phyloP scores from a whole-genome alignment of 2,888 invertebrate genomes.

The Anticlea derivata region DNA sequence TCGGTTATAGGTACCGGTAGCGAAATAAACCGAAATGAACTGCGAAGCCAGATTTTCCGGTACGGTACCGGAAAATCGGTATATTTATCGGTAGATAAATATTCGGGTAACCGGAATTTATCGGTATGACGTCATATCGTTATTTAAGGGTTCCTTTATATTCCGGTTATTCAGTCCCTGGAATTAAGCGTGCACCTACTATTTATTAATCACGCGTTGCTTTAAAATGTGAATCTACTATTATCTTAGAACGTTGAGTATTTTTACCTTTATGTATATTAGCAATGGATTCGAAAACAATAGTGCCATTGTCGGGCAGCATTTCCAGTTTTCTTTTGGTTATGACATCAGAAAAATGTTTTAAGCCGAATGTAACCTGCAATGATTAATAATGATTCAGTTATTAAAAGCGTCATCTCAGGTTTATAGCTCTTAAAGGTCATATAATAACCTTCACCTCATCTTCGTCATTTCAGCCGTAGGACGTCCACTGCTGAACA shows the following conservation, averaged over 20 bases:
- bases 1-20: too few relatives aligned
- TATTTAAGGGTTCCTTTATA: too few relatives aligned
- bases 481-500: too few relatives aligned
- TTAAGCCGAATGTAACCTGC: slow-evolving; percentile 84
- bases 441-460: neutral
- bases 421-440: neutral
- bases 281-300: slow-evolving; percentile 96
- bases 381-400: slow-evolving; percentile 24
- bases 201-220: neutral
- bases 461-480: too few relatives aligned
- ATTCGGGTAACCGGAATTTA: too few relatives aligned
- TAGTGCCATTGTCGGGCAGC: slow-evolving; percentile 96
- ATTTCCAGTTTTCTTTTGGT: slow-evolving; percentile 96
- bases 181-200: neutral
- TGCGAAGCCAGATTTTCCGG: too few relatives aligned
- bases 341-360: slow-evolving; percentile 96
- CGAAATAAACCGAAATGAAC: too few relatives aligned
- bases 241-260: neutral
- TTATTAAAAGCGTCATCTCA: slow-evolving; percentile 2
- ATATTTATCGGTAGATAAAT: too few relatives aligned
- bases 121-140: too few relatives aligned
- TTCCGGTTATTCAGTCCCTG: too few relatives aligned
- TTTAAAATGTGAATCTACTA: too few relatives aligned
- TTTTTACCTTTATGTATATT: slow-evolving; percentile 89
- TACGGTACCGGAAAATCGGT: too few relatives aligned